These are phyloP conservation scores for Hippocampus barbouri DNA, from an alignment of 2,113 vertebrate species.

Conservation along the genomic window DNA sequence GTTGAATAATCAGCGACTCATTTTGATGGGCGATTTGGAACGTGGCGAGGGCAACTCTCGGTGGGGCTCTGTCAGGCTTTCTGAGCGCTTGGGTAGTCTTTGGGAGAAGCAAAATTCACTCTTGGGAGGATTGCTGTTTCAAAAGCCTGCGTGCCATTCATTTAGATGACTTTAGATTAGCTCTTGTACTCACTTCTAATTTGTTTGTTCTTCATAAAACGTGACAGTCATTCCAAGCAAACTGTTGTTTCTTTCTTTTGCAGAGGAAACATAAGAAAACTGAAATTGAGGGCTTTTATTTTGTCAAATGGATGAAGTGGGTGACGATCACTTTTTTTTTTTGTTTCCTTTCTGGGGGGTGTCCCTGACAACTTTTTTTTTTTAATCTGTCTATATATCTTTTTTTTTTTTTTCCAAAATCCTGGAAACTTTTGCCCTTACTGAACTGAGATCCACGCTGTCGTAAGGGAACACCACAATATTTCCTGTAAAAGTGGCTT, in stretches of 20 bases:
- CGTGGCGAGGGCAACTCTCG: not conserved
- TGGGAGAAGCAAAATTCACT: not conserved
- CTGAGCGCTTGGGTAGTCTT: not conserved
- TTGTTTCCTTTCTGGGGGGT: not conserved
- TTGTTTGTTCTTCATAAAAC: slow-evolving; percentile 54
- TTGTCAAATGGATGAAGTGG: slow-evolving; percentile 74
- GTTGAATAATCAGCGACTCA: not conserved
- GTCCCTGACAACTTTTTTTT: slow-evolving; percentile 38
- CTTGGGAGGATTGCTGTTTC: slow-evolving; percentile 20
- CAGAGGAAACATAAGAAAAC: slow-evolving; percentile 77
- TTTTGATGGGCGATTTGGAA: not conserved
- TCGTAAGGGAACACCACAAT: slow-evolving; percentile 67
- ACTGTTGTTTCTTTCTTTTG: slow-evolving; percentile 73
- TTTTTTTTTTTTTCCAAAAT: slow-evolving; percentile 26
- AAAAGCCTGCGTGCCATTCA: slow-evolving; percentile 24
- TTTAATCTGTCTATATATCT: slow-evolving; percentile 15
- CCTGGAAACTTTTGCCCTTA: slow-evolving; percentile 43
- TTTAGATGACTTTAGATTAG: slow-evolving; percentile 45
- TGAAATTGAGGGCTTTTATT: slow-evolving; percentile 74
- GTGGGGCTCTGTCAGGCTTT: not conserved
- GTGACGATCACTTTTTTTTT: slow-evolving; percentile 46
- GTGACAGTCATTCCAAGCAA: slow-evolving; percentile 71
- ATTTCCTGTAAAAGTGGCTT: slow-evolving; percentile 66
- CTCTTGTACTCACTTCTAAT: slow-evolving; percentile 36
- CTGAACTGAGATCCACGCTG: slow-evolving; percentile 60